Percentiles rank a stretch among this genome's conserved stretches.
Evolutionary conservation across 2,888 invertebrate genomes (phyloP).

Genomic region (Formica aserva): DNA sequence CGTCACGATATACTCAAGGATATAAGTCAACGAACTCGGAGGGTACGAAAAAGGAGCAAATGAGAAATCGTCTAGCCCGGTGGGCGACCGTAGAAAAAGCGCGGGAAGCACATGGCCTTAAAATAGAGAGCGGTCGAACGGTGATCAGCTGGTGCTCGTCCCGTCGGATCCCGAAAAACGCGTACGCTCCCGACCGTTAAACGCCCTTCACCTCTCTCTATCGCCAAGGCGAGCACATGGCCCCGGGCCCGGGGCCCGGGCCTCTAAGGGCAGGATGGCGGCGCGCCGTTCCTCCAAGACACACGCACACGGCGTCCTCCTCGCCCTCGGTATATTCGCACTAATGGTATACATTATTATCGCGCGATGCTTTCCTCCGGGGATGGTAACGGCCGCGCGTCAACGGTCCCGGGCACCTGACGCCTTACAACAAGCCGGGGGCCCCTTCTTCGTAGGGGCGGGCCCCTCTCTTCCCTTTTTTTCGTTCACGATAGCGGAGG

Average conservation of each 20-base stretch:
- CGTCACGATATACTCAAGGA: conserved; percentile 24
- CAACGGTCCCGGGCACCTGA: conserved; percentile 85
- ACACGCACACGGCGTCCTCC: conserved; percentile 77
- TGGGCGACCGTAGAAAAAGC: conserved; percentile 69
- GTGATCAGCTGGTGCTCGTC: conserved; percentile 83
- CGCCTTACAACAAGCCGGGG: conserved; percentile 79
- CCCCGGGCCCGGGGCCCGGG: conserved; percentile 67
- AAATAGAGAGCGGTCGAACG: conserved; percentile 51
- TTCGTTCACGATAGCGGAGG: conserved; percentile 68
- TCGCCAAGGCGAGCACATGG: conserved; percentile 81
- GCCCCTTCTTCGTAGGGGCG: conserved; percentile 57
- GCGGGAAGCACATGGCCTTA: conserved; percentile 84
- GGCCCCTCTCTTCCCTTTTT: conserved; percentile 67
- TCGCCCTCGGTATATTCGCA: conserved; percentile 76
- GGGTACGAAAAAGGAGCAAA: not conserved
- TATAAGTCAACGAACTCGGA: conserved; percentile 43
- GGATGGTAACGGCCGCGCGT: conserved; percentile 82
- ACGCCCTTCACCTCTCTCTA: conserved; percentile 76
- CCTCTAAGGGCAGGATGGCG: conserved; percentile 62
- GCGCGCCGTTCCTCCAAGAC: conserved; percentile 68
- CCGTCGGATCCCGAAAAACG: conserved; percentile 75
- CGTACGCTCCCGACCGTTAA: conserved; percentile 81
- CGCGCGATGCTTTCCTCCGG: conserved; percentile 71
- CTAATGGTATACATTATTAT: conserved; percentile 84
- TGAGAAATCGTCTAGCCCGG: conserved; percentile 37